phyloP scores from a whole-genome alignment of 2,888 invertebrate genomes.

The Mycalesis mineus region DNA sequence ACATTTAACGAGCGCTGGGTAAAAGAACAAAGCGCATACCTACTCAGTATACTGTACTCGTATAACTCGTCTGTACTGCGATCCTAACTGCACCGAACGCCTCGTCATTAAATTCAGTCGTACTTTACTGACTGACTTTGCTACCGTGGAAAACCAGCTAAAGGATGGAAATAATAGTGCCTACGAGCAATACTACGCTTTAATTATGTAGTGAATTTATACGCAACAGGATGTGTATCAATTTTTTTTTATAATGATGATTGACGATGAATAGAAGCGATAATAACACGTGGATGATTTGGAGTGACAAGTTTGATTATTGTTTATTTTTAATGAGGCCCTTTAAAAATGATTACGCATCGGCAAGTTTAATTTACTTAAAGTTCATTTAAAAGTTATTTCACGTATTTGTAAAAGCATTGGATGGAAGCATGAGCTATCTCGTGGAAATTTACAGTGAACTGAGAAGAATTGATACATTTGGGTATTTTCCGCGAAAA shows the following conservation, averaged over 20 bases:
- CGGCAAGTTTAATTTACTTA: too few species aligned
- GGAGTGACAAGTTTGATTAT: too few species aligned
- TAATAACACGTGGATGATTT: neutral
- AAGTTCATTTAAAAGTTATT: too few species aligned
- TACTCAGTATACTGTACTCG: constrained; percentile 42
- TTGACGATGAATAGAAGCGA: too few species aligned
- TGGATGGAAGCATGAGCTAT: too few species aligned
- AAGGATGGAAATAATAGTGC: constrained; percentile 21
- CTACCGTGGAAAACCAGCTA: constrained; percentile 16
- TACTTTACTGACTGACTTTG: constrained; percentile 22
- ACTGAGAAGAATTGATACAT: too few species aligned
- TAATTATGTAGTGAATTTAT: neutral
- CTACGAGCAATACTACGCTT: constrained; percentile 4
- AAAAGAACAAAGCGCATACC: constrained; percentile 53
- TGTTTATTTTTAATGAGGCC: too few species aligned
- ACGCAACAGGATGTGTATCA: neutral
- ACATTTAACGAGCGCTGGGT: constrained; percentile 60
- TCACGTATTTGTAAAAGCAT: too few species aligned
- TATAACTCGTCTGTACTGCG: constrained; percentile 41
- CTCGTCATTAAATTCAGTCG: constrained; percentile 32
- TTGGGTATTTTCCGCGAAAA: too few species aligned
- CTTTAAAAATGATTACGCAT: too few species aligned
- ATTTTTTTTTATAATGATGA: too few species aligned
- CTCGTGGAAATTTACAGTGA: too few species aligned
- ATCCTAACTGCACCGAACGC: constrained; percentile 42